Evolutionary conservation across 1,140 invertebrate species (phyloP).

Genomic region (Ooceraea biroi): DNA sequence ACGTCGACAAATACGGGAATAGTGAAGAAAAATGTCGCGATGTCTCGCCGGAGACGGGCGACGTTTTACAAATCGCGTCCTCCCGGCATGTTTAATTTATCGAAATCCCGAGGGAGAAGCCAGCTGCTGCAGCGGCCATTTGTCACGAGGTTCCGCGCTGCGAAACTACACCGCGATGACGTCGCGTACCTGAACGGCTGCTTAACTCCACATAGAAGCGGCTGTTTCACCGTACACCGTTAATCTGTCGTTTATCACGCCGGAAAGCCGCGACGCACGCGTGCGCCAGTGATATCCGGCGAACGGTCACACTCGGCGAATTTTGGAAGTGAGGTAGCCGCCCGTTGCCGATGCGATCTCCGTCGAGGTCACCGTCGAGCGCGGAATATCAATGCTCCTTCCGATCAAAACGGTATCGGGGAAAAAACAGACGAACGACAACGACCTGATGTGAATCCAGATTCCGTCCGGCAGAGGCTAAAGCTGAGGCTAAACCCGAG

Average conservation of each 20-base stretch:
- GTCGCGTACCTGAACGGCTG: constrained; percentile 32
- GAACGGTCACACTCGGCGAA: no score
- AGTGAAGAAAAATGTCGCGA: constrained; percentile 55
- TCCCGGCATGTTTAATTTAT: constrained; percentile 62
- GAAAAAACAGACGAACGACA: neutral
- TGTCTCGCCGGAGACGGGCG: neutral
- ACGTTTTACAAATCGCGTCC: constrained; percentile 61
- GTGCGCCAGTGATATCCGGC: neutral
- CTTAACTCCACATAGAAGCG: constrained; percentile 40
- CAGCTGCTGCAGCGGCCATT: constrained; percentile 53
- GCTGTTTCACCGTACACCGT: constrained; percentile 41
- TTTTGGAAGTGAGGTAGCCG: neutral
- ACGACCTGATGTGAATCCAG: neutral
- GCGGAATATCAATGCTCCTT: constrained; percentile 5
- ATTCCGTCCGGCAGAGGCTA: neutral
- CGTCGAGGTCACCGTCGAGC: neutral
- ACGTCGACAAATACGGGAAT: constrained; percentile 4
- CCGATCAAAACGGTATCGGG: constrained; percentile 4
- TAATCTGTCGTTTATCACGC: constrained; percentile 42
- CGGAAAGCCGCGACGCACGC: neutral
- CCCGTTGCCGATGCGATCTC: neutral
- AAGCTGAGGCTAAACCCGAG: no score
- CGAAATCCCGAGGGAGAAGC: constrained; percentile 52
- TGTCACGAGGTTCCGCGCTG: constrained; percentile 44
- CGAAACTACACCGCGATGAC: constrained; percentile 27